These are phyloP conservation scores for Malacosoma neustria DNA, from an alignment of 2,888 invertebrate genomes.

Conservation along the genomic window DNA sequence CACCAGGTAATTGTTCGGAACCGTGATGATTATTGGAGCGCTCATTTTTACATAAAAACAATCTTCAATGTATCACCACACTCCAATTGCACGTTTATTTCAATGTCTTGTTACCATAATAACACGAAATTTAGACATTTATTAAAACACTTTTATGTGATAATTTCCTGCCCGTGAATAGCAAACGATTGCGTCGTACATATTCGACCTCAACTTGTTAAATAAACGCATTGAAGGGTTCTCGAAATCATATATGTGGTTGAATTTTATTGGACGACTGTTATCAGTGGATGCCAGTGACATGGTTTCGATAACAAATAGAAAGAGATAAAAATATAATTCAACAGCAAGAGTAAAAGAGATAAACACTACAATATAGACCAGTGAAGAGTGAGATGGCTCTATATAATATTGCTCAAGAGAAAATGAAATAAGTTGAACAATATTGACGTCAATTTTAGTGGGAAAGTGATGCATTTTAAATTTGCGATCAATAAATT, in stretches of 20 bases:
- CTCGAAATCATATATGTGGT: constrained; percentile 54
- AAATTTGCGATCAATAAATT: background rate
- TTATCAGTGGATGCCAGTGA: constrained; percentile 28
- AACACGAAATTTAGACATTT: constrained; percentile 28
- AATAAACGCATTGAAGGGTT: constrained; percentile 32
- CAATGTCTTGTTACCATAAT: constrained; percentile 45
- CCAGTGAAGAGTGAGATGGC: background rate
- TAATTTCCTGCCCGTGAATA: constrained; percentile 37
- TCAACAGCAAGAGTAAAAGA: constrained; percentile 9
- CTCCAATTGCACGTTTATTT: constrained; percentile 24
- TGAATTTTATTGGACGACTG: constrained; percentile 36
- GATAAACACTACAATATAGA: constrained; percentile 3
- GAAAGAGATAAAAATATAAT: constrained; percentile 16
- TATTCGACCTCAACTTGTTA: constrained; percentile 43
- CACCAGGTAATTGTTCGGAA: constrained; percentile 62
- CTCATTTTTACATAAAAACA: constrained; percentile 48
- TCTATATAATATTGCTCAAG: background rate
- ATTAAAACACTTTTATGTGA: constrained; percentile 39
- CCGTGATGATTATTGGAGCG: constrained; percentile 67
- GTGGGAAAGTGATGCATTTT: constrained; percentile 4
- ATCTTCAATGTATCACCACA: constrained; percentile 27
- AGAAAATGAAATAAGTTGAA: background rate
- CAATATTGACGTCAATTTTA: constrained; percentile 5
- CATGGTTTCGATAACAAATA: constrained; percentile 16
- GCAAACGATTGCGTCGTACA: constrained; percentile 50